phyloP scores from a whole-genome alignment of 2,113 vertebrate species.

The Lichenostomus cassidix region DNA sequence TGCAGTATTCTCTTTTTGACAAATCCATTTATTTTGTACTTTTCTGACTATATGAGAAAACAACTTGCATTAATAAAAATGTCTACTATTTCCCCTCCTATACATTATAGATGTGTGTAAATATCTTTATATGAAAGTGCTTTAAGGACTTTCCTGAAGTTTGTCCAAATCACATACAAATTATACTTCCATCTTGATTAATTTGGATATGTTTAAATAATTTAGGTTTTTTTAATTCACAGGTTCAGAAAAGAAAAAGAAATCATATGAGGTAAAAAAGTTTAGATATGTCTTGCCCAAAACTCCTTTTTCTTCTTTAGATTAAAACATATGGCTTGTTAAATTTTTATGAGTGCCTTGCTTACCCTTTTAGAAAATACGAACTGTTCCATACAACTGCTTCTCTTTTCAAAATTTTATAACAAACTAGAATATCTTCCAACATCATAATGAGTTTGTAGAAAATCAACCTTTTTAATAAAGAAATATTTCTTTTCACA shows the following conservation, averaged over 20 bases:
- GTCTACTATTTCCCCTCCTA: background rate
- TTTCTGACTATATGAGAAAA: background rate
- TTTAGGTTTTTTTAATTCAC: background rate
- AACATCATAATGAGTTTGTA: background rate
- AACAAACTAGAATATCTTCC: background rate
- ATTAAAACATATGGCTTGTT: background rate
- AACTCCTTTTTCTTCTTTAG: background rate
- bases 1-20: background rate
- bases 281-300: background rate
- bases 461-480: background rate
- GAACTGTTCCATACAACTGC: background rate
- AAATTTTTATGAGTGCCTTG: background rate
- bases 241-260: background rate
- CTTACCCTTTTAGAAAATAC: slow-evolving; percentile 24
- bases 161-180: background rate
- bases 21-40: background rate
- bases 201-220: background rate
- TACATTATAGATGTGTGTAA: background rate
- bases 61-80: background rate
- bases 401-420: background rate
- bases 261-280: background rate
- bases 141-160: background rate
- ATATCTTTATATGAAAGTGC: background rate
- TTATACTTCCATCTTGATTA: background rate
- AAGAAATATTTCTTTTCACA: background rate